These are phyloP conservation scores for Pocillopora damicornis DNA, from an alignment of 64 coral and sea anemone genomes.

Conservation along the genomic window DNA sequence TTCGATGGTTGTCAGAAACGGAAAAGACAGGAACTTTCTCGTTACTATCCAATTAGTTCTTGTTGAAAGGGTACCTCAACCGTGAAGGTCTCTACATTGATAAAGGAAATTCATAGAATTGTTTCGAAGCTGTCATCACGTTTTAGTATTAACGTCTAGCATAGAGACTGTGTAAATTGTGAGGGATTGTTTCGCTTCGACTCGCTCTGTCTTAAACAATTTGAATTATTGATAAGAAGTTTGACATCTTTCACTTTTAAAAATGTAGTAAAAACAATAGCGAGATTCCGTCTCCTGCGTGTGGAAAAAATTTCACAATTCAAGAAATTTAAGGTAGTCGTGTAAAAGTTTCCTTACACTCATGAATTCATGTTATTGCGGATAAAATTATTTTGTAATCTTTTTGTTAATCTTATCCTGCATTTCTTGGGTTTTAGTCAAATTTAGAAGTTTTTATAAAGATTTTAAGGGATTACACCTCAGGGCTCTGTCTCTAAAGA, in stretches of 20 bases:
- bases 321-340: too few relatives aligned
- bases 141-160: not conserved
- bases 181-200: not conserved
- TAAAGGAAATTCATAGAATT: not conserved
- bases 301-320: too few relatives aligned
- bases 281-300: too few relatives aligned
- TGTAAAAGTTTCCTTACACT: too few relatives aligned
- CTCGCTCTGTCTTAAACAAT: not conserved
- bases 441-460: too few relatives aligned
- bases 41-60: not conserved
- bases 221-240: conserved; percentile 22
- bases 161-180: not conserved
- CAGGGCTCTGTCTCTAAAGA: too few relatives aligned
- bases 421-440: too few relatives aligned
- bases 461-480: too few relatives aligned
- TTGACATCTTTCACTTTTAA: not conserved
- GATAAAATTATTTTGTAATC: too few relatives aligned
- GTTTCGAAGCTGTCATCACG: not conserved
- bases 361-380: too few relatives aligned
- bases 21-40: not conserved
- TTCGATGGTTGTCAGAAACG: not conserved
- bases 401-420: too few relatives aligned
- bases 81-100: not conserved
- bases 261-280: too few relatives aligned
- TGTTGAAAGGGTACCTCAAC: not conserved